A percentile compares a stretch with the other conserved stretches of the same genome.
These are phyloP conservation scores for Melierax canorus DNA, from an alignment of 2,113 vertebrate genomes.

Conservation along the genomic window DNA sequence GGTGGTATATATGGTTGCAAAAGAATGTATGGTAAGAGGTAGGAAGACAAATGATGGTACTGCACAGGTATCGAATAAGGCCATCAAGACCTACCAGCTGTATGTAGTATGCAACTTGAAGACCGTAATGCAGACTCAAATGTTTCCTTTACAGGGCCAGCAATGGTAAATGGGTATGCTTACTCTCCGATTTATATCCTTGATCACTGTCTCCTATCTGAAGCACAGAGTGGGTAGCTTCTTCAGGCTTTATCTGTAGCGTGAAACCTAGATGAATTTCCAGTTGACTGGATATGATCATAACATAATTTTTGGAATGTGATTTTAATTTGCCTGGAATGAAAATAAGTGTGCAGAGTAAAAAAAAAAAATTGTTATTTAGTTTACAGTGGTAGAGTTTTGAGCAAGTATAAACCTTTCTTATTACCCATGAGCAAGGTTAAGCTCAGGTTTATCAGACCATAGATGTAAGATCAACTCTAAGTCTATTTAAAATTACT, in stretches of 20 bases:
- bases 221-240: not conserved
- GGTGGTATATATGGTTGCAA: accelerated
- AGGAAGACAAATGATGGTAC: not conserved
- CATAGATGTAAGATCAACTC: not conserved
- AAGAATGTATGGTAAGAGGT: not conserved
- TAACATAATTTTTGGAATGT: not conserved
- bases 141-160: not conserved
- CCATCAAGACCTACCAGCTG: not conserved
- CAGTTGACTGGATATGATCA: not conserved
- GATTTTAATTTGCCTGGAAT: not conserved
- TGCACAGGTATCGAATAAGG: not conserved
- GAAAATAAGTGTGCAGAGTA: not conserved
- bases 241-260: not conserved
- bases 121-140: not conserved
- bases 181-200: not conserved
- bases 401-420: not conserved
- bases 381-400: not conserved
- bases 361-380: not conserved
- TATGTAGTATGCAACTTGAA: not conserved
- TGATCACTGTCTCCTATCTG: not conserved
- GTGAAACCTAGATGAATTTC: not conserved
- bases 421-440: not conserved
- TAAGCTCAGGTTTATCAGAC: not conserved
- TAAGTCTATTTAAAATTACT: not conserved
- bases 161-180: not conserved